phyloP scores from a whole-genome alignment of 2,113 vertebrate genomes.

The Pachycephala philippinensis region DNA sequence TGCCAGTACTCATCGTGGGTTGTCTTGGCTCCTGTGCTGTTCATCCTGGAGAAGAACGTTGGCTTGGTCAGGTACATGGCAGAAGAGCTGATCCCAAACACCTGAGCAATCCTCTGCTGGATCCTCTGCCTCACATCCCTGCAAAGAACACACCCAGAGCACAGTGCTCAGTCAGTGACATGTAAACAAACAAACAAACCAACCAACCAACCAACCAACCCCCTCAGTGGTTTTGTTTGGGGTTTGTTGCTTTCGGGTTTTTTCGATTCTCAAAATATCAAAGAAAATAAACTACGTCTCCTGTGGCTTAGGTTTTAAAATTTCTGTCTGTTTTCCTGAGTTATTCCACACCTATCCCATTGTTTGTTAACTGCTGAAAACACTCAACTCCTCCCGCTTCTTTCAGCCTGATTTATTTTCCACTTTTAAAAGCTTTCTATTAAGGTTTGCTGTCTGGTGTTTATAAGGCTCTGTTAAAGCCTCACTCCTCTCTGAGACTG shows the following conservation, averaged over 20 bases:
- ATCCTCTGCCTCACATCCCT: conserved; percentile 84
- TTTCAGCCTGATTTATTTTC: background rate
- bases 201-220: too few species aligned
- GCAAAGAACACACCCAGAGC: background rate
- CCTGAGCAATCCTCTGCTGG: conserved; percentile 80
- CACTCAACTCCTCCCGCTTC: background rate
- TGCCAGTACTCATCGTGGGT: conserved; percentile 97
- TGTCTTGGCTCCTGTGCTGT: conserved; percentile 85
- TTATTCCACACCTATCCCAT: background rate
- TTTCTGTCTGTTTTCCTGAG: background rate
- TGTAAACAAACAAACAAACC: background rate
- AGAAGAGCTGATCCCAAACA: conserved; percentile 78
- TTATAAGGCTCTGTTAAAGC: background rate
- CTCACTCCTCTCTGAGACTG: background rate
- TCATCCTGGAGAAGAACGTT: conserved; percentile 97
- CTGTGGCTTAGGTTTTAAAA: background rate
- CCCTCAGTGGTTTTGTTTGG: background rate
- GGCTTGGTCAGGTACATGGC: conserved; percentile 91
- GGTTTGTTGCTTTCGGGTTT: background rate
- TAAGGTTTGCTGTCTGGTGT: background rate
- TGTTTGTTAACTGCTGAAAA: background rate
- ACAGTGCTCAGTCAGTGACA: background rate
- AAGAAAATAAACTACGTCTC: background rate
- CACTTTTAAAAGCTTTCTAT: background rate
- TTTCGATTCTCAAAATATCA: background rate